Conservation (phyloP, 2,113 vertebrate genomes). For the Platichthys stellatus region DNA sequence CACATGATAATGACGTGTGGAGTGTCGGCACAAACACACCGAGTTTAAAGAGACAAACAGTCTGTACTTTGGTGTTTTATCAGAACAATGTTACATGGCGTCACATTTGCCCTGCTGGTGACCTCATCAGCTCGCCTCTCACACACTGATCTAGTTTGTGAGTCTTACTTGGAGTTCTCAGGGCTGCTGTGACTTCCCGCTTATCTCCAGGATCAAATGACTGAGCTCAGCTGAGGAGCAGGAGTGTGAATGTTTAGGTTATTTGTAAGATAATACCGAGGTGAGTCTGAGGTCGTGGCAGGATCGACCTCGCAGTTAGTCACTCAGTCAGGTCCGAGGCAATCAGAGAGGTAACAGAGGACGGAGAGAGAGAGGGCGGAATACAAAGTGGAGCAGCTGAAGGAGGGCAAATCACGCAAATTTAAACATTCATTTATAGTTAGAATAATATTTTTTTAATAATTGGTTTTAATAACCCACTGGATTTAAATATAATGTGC, state of each 20-base stretch:
- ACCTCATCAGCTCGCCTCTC: not conserved
- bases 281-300: conserved; percentile 41
- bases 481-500: not conserved
- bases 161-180: not conserved
- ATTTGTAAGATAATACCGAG: conserved; percentile 48
- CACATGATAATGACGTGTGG: conserved; percentile 21
- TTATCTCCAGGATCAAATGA: conserved; percentile 29
- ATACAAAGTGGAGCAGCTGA: not conserved
- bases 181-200: conserved; percentile 18
- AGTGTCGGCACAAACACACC: not conserved
- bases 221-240: not conserved
- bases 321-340: conserved; percentile 23
- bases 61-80: conserved; percentile 24
- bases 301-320: conserved; percentile 8
- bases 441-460: not conserved
- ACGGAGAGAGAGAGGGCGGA: not conserved
- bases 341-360: conserved; percentile 28
- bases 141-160: not conserved
- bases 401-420: not conserved
- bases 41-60: conserved; percentile 32
- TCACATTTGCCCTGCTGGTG: conserved; percentile 2
- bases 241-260: conserved; percentile 28
- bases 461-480: not conserved
- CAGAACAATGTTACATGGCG: conserved; percentile 14
- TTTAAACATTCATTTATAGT: not conserved